phyloP scores from a whole-genome alignment of 2,888 invertebrate species.

The Sarcophaga subvicina region DNA sequence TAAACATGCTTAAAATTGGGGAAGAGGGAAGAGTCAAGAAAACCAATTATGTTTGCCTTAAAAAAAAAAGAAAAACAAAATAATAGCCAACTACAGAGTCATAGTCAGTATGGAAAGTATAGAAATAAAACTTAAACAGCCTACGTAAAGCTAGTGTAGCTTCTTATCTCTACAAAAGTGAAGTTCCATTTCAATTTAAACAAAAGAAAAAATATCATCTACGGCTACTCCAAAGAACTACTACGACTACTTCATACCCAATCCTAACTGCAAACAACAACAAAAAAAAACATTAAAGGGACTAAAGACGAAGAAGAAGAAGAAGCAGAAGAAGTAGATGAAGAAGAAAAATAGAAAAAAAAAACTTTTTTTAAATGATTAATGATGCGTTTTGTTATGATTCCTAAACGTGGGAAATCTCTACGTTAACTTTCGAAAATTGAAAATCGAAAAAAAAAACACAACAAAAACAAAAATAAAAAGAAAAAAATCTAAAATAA shows the following conservation, averaged over 20 bases:
- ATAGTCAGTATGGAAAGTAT: not conserved
- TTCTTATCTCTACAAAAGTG: not conserved
- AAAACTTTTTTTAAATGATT: constrained; percentile 73
- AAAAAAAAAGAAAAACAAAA: not conserved
- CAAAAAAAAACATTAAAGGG: constrained; percentile 9
- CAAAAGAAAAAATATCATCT: constrained; percentile 10
- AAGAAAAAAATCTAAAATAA: constrained; percentile 18
- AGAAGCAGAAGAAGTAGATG: constrained; percentile 19
- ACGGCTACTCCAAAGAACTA: not conserved
- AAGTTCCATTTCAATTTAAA: constrained; percentile 42
- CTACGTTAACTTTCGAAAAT: constrained; percentile 62
- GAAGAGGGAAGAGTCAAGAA: not conserved
- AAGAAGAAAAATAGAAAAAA: not conserved
- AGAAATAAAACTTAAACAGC: constrained; percentile 26
- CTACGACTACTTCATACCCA: constrained; percentile 1
- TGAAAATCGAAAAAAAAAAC: constrained; percentile 25
- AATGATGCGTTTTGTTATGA: constrained; percentile 80
- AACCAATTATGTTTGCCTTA: constrained; percentile 9
- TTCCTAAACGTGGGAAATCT: constrained; percentile 80
- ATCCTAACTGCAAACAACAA: constrained; percentile 18
- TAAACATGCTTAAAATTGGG: not conserved
- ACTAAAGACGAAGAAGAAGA: constrained; percentile 33
- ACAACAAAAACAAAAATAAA: constrained; percentile 1
- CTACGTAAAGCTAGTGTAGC: constrained; percentile 49
- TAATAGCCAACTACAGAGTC: not conserved